Conservation (phyloP, 2,888 invertebrate species). For the Callimorpha dominula region DNA sequence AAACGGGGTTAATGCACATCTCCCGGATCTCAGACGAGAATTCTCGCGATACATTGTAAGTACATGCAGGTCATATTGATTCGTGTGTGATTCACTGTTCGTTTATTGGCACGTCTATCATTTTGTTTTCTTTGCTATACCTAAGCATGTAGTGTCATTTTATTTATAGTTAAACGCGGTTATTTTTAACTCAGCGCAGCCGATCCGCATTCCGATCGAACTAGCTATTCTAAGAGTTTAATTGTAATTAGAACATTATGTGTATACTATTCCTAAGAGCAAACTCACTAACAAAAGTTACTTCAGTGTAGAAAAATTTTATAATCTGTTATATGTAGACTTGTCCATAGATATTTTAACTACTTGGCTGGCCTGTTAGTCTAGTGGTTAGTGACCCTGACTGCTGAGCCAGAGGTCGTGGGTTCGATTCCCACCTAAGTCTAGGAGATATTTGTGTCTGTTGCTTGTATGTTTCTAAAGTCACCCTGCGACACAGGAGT, state of each 20-base stretch:
- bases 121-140: slow-evolving; percentile 42
- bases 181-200: slow-evolving; percentile 49
- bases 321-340: neutral
- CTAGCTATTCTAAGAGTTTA: slow-evolving; percentile 8
- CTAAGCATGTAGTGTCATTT: slow-evolving; percentile 24
- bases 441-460: no score
- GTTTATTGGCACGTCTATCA: slow-evolving; percentile 60
- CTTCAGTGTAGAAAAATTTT: neutral
- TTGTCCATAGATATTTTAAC: neutral
- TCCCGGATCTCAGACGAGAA: neutral
- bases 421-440: no score
- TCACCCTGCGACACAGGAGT: no score
- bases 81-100: slow-evolving; percentile 56
- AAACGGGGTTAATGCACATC: neutral
- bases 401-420: no score
- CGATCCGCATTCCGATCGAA: slow-evolving; percentile 35
- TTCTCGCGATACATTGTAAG: neutral
- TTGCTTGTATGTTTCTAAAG: no score
- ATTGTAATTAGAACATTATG: neutral
- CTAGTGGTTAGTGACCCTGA: no score
- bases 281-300: neutral
- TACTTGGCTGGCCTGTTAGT: no score
- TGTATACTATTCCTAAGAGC: neutral
- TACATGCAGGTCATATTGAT: slow-evolving; percentile 38
- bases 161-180: slow-evolving; percentile 38